These are phyloP conservation scores for Channa argus DNA, from an alignment of 2,113 vertebrate species.

Conservation along the genomic window DNA sequence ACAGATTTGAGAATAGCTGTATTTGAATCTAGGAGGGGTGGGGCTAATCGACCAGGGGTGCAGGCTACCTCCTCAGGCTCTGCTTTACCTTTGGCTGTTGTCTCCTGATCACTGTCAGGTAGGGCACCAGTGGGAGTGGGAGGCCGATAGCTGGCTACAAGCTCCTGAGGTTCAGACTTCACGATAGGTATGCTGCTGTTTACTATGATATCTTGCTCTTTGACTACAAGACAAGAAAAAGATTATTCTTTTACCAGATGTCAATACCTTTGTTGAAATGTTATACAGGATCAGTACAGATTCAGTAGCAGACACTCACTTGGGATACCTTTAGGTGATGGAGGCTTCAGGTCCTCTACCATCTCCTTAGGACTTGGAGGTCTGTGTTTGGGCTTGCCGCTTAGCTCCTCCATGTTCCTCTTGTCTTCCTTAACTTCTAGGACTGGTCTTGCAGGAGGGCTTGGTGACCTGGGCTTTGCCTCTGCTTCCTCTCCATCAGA, in stretches of 20 bases:
- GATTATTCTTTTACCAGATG: neutral
- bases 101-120: conserved; percentile 80
- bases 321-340: conserved; percentile 70
- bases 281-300: neutral
- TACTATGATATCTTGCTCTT: conserved; percentile 65
- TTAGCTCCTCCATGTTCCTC: conserved; percentile 41
- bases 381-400: conserved; percentile 46
- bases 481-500: conserved; percentile 73
- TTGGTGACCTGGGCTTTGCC: conserved; percentile 46
- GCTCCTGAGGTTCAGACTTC: conserved; percentile 79
- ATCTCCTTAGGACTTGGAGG: conserved; percentile 63
- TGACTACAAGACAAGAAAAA: conserved; percentile 65
- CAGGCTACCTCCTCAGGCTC: conserved; percentile 82
- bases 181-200: conserved; percentile 67
- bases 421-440: conserved; percentile 57
- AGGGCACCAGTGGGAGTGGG: conserved; percentile 81
- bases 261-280: neutral
- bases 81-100: conserved; percentile 74
- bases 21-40: conserved; percentile 75
- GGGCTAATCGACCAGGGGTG: conserved; percentile 79
- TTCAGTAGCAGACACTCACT: conserved; percentile 50
- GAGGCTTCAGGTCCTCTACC: conserved; percentile 56
- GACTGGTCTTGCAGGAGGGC: conserved; percentile 43
- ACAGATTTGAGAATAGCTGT: conserved; percentile 65
- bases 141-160: conserved; percentile 69